Evolutionary conservation across 2,113 vertebrate species (phyloP), one percentile per base, ranked within the genome.

Genomic region (western clawed frog (Xenopus tropicalis)): DNA sequence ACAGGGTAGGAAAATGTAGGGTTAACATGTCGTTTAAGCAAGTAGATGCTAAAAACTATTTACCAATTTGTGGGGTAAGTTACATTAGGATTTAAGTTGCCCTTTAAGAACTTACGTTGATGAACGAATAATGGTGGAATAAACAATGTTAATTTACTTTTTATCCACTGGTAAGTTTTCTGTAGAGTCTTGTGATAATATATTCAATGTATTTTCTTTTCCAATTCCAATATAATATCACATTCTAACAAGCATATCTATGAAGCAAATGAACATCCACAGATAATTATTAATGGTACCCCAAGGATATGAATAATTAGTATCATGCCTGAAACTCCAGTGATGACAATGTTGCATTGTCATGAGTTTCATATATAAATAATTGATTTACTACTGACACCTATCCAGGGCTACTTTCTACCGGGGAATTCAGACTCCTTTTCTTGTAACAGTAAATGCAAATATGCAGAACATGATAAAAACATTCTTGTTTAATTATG

Each of bases 191-290:
- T 37, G 29, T 37, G 29, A 37, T 37, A 5, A 37, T 7, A 5
- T 8, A 37, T 4, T 9, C 29, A 37, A 37, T 37, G 29, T 9
- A 37, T 8, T 37, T 37, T 37, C 6, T 37, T 37, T 37, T 37
- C 6, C 10, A 37, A 37, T 37, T 37, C 29, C 10, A 37, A 37
- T 37, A 7, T 37, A 37, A 37, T 37, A 37, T 37, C 29, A 37
- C 29, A 37, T 37, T 37, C 2, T 37, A 37, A 2, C 29, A 54
- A 9, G 0, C 14, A 62, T 75, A 64, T 59, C 69, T 56, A 58
- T 69, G 58, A 63, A 62, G 69, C 63, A 75, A 69, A 75, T 54
- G 42, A 62, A 62, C 58, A 54, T 57, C 16, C 10, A n/a, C 14
- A 54, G 19, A n/a, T 54, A 54, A 54, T 54, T 54, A 54, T 54